Conservation (phyloP, 2,797 vertebrate genomes). For the Melanogrammus aeglefinus region DNA sequence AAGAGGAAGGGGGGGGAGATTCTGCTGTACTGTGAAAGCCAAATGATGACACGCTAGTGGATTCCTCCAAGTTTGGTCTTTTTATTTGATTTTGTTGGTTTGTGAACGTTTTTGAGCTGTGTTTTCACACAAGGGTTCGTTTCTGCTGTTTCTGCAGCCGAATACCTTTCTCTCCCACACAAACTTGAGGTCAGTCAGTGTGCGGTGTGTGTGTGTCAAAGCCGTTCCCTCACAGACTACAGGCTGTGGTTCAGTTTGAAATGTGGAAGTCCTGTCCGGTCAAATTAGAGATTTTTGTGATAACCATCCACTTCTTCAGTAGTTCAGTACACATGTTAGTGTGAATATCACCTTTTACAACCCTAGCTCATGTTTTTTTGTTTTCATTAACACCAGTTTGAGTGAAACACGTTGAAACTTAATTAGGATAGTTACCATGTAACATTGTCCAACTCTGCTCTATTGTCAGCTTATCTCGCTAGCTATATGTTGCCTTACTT, state of each 20-base stretch:
- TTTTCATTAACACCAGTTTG: constrained; percentile 12
- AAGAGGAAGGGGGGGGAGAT: neutral
- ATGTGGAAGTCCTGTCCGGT: neutral
- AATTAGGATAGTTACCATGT: constrained; percentile 75
- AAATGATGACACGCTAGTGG: constrained; percentile 34
- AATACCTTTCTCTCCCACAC: neutral
- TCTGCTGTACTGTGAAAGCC: constrained; percentile 36
- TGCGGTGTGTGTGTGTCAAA: too few species aligned
- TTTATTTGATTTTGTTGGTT: neutral
- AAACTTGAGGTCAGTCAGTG: neutral
- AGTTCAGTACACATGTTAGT: neutral
- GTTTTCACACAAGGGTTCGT: neutral
- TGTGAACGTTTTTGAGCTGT: neutral
- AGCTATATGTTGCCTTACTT: constrained; percentile 71
- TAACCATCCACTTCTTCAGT: neutral
- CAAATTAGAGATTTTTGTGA: neutral
- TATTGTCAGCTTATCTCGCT: constrained; percentile 65
- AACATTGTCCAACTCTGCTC: constrained; percentile 69
- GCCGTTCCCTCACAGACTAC: too few species aligned
- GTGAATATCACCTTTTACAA: neutral
- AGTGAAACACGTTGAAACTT: constrained; percentile 58
- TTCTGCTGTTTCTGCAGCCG: neutral
- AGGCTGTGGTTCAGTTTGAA: neutral
- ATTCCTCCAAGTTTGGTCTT: neutral
- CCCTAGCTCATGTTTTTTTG: constrained; percentile 15